Evolutionary conservation across 1,140 invertebrate genomes (phyloP), one percentile per base, ranked within the genome.

Genomic region (Formica selysi): DNA sequence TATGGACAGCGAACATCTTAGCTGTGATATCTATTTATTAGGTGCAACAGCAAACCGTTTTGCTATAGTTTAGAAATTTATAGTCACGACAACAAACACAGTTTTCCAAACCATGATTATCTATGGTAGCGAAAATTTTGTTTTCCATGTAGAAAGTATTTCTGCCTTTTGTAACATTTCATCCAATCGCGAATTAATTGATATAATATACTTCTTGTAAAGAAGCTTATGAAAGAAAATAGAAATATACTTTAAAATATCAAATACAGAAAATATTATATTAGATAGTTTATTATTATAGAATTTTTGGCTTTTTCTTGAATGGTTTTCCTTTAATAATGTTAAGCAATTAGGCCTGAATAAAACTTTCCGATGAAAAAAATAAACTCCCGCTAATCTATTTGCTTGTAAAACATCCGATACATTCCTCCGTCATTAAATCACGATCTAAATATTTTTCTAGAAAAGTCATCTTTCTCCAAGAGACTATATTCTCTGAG

Each of bases 401-500:
- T 38, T 44, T 29, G n/a, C 29, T 44, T 13, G 7, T 0, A 13
- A 29, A 65, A 4, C 13, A 32, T 38, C 19, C 16, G n/a, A 36
- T 32, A 32, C 38, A 38, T n/a, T 44, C n/a, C 10, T 4, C n/a
- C 8, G 67, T 80, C 64, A 80, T 70, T 54, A 68, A 68, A 80
- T 54, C 44, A 54, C 64, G 16, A 80, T 80, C 38, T 54, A 38
- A 79, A 67, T 79, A 65, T 68, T 68, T 80, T 54, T 7, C 29
- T 67, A 29, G 32, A 68, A 10, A 68, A 38, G 29, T 38, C n/a
- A 5, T 16, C 16, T 22, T 16, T 10, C 48, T 51, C 1, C 48
- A 19, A 51, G 13, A 38, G 51, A 41, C 22, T 26, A 19, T 26
- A 38, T 73, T 71, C 26, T 29, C 51, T n/a, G 4, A 57, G 32